phyloP scores from a whole-genome alignment of 2,797 vertebrate genomes.

The Botia almorhae region DNA sequence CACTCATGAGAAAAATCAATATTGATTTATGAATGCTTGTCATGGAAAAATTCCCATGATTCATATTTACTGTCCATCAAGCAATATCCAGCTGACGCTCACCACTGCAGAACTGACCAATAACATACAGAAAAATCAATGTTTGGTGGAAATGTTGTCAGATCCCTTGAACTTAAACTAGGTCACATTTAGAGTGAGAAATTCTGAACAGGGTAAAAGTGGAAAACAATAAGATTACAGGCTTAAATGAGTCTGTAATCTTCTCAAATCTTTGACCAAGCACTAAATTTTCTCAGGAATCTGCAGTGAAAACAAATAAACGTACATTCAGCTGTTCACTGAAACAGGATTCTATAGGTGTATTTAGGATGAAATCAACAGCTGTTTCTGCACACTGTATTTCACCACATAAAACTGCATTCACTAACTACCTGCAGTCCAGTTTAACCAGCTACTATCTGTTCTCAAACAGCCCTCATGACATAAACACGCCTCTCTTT shows the following conservation, averaged over 20 bases:
- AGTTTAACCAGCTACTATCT: too few relatives aligned
- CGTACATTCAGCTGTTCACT: neutral
- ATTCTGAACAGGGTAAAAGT: neutral
- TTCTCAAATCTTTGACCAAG: neutral
- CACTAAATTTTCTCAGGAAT: neutral
- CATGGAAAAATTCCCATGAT: neutral
- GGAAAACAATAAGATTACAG: neutral
- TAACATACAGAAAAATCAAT: neutral
- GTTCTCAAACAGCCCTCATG: too few relatives aligned
- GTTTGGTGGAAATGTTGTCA: neutral
- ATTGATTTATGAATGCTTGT: slow-evolving; percentile 18
- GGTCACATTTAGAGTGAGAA: neutral
- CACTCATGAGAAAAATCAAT: slow-evolving; percentile 8
- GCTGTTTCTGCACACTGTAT: neutral
- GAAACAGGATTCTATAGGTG: neutral
- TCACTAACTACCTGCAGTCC: too few relatives aligned
- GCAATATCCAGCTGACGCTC: neutral
- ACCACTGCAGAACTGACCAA: neutral
- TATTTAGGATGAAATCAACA: neutral
- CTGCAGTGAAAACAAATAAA: neutral
- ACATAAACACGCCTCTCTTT: too few relatives aligned
- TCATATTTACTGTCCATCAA: neutral
- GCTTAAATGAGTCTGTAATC: neutral
- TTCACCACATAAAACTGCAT: too few relatives aligned
- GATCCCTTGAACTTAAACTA: neutral